Evolutionary conservation across 2,797 vertebrate species (phyloP).

Genomic region (Bradypus variegatus): DNA sequence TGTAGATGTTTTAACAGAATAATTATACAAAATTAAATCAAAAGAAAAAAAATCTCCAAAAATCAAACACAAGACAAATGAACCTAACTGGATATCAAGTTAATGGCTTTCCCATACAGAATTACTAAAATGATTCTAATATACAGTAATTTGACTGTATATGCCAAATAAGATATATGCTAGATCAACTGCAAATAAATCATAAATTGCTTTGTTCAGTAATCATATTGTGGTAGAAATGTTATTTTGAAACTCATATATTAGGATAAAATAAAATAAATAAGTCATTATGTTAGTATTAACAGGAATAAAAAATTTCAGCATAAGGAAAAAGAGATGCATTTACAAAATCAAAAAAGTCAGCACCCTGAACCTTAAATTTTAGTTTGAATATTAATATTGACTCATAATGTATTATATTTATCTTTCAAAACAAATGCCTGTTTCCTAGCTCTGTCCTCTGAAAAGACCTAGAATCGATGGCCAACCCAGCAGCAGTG

Average conservation of each 20-base stretch:
- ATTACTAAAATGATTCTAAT: constrained; percentile 26
- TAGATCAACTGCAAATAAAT: not conserved
- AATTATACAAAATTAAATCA: constrained; percentile 16
- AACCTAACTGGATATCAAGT: not conserved
- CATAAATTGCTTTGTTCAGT: not conserved
- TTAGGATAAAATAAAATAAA: not conserved
- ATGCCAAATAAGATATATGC: not conserved
- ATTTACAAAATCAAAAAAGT: not conserved
- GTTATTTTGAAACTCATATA: not conserved
- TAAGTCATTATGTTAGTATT: not conserved
- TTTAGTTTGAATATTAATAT: constrained; percentile 13
- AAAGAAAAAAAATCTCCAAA: not conserved
- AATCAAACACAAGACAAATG: not conserved
- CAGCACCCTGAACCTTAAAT: not conserved
- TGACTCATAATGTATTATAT: not conserved
- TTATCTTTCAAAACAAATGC: not conserved
- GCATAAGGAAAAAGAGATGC: not conserved
- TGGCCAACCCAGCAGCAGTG: not conserved
- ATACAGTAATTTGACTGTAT: not conserved
- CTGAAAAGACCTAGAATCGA: not conserved
- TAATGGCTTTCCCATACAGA: not conserved
- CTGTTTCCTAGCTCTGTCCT: not conserved
- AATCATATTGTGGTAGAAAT: not conserved
- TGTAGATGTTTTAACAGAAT: not conserved
- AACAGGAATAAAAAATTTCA: constrained; percentile 17